Base-by-base conservation (phyloP, 2,888 invertebrate genomes). In the Drosophila mettleri region DNA sequence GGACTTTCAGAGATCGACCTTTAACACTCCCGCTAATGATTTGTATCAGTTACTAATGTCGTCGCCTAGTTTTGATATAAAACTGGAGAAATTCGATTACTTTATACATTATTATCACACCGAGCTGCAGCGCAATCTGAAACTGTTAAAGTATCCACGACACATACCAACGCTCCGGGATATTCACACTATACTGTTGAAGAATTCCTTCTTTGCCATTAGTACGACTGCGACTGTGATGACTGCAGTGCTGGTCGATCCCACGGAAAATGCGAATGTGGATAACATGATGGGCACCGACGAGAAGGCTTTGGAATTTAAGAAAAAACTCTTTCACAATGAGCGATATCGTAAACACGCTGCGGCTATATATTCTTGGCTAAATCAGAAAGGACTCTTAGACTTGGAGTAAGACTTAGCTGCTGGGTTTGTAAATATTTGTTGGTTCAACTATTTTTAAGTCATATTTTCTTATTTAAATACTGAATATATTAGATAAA, bases 21-120 rank as follows among this genome's bases (percentile, higher is more conserved):
- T 78, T 61, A 86, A 86, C 2, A 65, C 39, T 8, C 91, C 91
- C 1, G 91, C 89, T 0, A 65, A 81, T 24, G 91, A 91, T 84
- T 29, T 89, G 43, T 72, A 90, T 52, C 80, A 89, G 46, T 78
- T 92, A 5, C 71, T 92, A 0, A 12, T 92, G 16, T 85, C 88
- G 1, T 92, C 92, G 1, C 85, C 90, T 2, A 74, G 69, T 12
- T 74, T 80, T 41, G 91, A 91, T 10, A 74, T 91, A 0, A 90
- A 90, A 54, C 41, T 90, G 0, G 86, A 86, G 33, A 62, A 91
- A 29, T 92, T 92, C 38, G 92, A 92, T 24, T 88, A 81, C 57
- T 88, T 92, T 3, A 74, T 92, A 6, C 82, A 89, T 29, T 89
- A 76, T 57, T 92, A 92, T 55, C 89, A 91, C 29, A 70, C 77